Evolutionary conservation across 37 sponge, comb jelly and placozoan species (phyloP), one percentile per base, ranked within the genome.

Genomic region (Spongilla lacustris): DNA sequence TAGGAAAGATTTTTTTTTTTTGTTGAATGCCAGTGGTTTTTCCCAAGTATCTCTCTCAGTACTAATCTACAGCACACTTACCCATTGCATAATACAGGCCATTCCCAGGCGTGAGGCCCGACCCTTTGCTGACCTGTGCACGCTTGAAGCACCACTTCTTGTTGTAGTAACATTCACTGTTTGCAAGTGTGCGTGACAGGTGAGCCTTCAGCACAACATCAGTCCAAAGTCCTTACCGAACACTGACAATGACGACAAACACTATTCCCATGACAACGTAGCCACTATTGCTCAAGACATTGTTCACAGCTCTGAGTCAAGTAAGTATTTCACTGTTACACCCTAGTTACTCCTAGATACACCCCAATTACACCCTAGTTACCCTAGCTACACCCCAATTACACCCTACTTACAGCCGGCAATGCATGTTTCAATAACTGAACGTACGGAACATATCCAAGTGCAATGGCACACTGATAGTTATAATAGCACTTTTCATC

Each of bases 211-310:
- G 58, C 58, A 58, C 58, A 58, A 17, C 58, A 58, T 0, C 12
- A 1, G 21, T 58, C 58, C 58, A 58, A 14, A 58, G 41, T 6
- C 11, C 58, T 10, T 58, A 58, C 58, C 58, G 58, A 58, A 58
- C 11, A 17, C 19, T 17, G 1, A 58, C 58, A 58, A 88, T 75
- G 25, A 92, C 29, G 22, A 92, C 29, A 38, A 92, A 89, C 66
- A 92, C 72, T 12, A 81, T 23, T 31, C 93, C 93, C 34, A 92
- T 73, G 22, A 80, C 48, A 36, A 88, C 69, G 36, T 92, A 92
- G 4, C 89, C 93, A 89, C 41, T 27, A 82, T 92, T 88, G 71
- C 93, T 92, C 77, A 36, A 84, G 41, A 92, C 66, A 70, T 48
- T 78, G 74, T 88, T 88, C 41, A 86, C 36, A 24, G 79, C 73